Evolutionary conservation across 2,797 vertebrate species (phyloP), one percentile per base, ranked within the genome.

Genomic region (Babyrousa celebensis): DNA sequence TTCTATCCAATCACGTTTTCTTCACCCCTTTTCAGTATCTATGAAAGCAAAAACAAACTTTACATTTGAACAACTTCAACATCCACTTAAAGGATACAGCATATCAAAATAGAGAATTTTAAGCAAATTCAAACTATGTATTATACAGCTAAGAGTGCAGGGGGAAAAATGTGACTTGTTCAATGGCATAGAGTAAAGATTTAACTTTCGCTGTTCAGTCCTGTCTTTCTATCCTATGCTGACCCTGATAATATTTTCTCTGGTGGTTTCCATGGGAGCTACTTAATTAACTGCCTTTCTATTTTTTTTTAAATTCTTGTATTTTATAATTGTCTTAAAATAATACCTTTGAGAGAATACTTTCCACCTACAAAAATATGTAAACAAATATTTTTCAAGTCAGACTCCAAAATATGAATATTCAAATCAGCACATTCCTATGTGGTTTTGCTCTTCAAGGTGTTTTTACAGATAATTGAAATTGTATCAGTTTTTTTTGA

Each of bases 381-480:
- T 58, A 16, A 90, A 67, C 4, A 32, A 48, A 32, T 58, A 68
- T 67, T 92, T 97, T 71, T 15, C 12, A 71, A 89, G 60, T 78
- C 7, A 70, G 14, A 23, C 10, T 12, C 60, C 48, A 20, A 85
- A 91, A 16, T 29, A 68, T 62, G 23, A 94, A 85, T 68, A 77
- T 79, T 87, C 72, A 87, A 79, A 82, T 52, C 25, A 43, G 18
- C 21, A 75, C 1, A 40, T 1, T 62, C 2, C 12, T 18, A 12
- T 18, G 40, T 5, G 85, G 11, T 58, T 95, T 93, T 85, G 58
- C 71, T 60, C 27, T 92, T 94, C 36, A 56, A 67, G 25, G 6
- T 83, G 12, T 12, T 58, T 85, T 86, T 93, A 60, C 40, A 60
- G 56, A 67, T 74, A 65, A 90, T 18, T 95, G 65, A 96, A 17